These are phyloP conservation scores for Drosophila lutescens DNA, from an alignment of 2,888 invertebrate genomes.

Conservation along the genomic window DNA sequence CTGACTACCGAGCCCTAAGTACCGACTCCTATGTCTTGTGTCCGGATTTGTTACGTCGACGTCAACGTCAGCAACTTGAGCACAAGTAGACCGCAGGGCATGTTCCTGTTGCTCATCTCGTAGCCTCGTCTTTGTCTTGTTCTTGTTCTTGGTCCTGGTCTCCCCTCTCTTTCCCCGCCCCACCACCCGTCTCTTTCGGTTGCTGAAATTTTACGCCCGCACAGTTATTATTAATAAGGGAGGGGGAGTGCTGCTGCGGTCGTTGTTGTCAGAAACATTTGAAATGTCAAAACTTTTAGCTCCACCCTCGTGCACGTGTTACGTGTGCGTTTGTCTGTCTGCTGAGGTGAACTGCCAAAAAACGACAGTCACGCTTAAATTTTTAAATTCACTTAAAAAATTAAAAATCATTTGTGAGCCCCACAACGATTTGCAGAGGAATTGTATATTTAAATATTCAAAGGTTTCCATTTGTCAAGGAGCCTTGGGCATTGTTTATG, in stretches of 20 bases:
- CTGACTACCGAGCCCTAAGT: not conserved
- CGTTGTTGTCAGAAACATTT: conserved; percentile 76
- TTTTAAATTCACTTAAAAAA: conserved; percentile 77
- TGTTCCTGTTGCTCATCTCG: conserved; percentile 62
- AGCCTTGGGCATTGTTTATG: conserved; percentile 15
- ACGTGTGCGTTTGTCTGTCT: conserved; percentile 11
- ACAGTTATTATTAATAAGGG: conserved; percentile 68
- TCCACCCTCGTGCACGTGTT: conserved; percentile 12
- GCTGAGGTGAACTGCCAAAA: conserved; percentile 21
- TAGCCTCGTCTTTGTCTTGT: conserved; percentile 9
- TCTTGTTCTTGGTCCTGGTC: conserved; percentile 14
- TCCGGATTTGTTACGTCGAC: conserved; percentile 44
- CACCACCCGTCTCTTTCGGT: not conserved
- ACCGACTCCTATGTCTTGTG: conserved; percentile 19
- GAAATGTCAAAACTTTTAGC: conserved; percentile 76
- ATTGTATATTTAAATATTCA: conserved; percentile 67
- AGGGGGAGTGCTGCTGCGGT: conserved; percentile 12
- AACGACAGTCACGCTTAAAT: conserved; percentile 56
- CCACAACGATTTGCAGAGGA: conserved; percentile 3
- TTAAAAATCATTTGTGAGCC: conserved; percentile 50
- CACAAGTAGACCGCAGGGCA: conserved; percentile 65
- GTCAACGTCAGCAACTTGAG: conserved; percentile 55
- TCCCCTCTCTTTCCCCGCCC: not conserved
- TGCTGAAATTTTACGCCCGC: conserved; percentile 56
- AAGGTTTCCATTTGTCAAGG: conserved; percentile 51